These are phyloP conservation scores for Drosophila mauritiana DNA, from an alignment of 1,140 invertebrate genomes.

Conservation along the genomic window DNA sequence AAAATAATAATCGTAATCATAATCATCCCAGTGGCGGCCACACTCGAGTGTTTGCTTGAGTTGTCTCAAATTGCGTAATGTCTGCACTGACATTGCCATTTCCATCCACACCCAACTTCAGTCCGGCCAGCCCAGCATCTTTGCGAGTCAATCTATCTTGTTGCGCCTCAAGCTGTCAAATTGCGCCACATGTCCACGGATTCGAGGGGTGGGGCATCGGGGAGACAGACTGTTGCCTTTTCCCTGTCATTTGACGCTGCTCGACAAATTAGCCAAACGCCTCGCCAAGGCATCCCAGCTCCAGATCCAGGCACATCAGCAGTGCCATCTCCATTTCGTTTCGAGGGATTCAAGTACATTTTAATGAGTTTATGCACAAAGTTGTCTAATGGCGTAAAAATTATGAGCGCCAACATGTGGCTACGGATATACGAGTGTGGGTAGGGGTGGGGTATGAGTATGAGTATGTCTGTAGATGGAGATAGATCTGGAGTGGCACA, in stretches of 20 bases:
- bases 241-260: slow-evolving; percentile 66
- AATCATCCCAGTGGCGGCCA: slow-evolving; percentile 25
- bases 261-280: slow-evolving; percentile 77
- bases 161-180: slow-evolving; percentile 76
- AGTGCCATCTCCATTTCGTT: slow-evolving; percentile 54
- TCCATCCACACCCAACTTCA: slow-evolving; percentile 35
- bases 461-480: slow-evolving; percentile 28
- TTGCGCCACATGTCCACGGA: slow-evolving; percentile 59
- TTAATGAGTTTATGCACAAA: slow-evolving; percentile 79
- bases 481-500: slow-evolving; percentile 35
- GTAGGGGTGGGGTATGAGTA: neutral
- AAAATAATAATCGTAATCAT: slow-evolving; percentile 30
- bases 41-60: slow-evolving; percentile 70
- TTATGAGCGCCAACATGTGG: slow-evolving; percentile 72
- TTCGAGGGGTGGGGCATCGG: slow-evolving; percentile 1
- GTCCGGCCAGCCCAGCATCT: slow-evolving; percentile 24
- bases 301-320: slow-evolving; percentile 40
- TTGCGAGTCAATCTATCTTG: slow-evolving; percentile 69
- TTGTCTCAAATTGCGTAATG: slow-evolving; percentile 77
- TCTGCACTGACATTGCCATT: slow-evolving; percentile 55
- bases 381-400: slow-evolving; percentile 79
- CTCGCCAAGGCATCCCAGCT: slow-evolving; percentile 35
- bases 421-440: slow-evolving; percentile 26
- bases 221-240: slow-evolving; percentile 28
- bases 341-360: slow-evolving; percentile 74